Evolutionary conservation across 2,888 invertebrate species (phyloP), one percentile per base, ranked within the genome.

Genomic region (Hoplodrina ambigua): DNA sequence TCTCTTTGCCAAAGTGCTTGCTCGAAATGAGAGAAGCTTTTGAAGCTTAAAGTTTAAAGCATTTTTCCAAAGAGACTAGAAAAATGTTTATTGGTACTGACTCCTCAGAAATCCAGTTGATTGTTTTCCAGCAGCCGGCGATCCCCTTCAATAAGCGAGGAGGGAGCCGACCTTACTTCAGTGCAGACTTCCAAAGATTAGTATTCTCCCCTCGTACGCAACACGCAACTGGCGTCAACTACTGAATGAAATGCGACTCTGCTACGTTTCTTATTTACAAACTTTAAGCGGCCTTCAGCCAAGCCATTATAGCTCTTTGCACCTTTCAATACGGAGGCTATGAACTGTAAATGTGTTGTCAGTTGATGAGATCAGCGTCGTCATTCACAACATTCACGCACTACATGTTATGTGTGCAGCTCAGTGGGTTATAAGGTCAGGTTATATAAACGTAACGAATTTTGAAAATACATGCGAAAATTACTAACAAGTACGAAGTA

Each of bases 341-440:
- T 33, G 30, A 53, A 69, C 55, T 60, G 85, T 59, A 84, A 54
- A 72, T 57, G 33, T 59, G 75, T 57, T 69, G 83, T 75, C 70
- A 61, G 65, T 65, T 72, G 87, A 87, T 84, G 87, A 86, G 89
- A 90, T 88, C 85, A 86, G 84, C 87, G 85, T 87, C 86, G 87
- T 90, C 90, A 91, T 90, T 91, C 87, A 90, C 80, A 76, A 86
- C 82, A 89, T 93, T 93, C 93, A 94, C 94, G 94, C 94, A 94
- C 94, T 90, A 91, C 81, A 94, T 93, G 89, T 86, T 89, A 88
- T 88, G 90, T 88, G 87, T 88, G 85, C 87, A 87, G 89, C 87
- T 87, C 88, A 92, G 84, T 94, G 84, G 94, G 94, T 94, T 89
- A 93, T 87, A 90, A 88, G 94, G 94, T 87, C 92, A 82, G 81